phyloP scores from a whole-genome alignment of 2,797 vertebrate genomes.

The Sarcophilus harrisii region DNA sequence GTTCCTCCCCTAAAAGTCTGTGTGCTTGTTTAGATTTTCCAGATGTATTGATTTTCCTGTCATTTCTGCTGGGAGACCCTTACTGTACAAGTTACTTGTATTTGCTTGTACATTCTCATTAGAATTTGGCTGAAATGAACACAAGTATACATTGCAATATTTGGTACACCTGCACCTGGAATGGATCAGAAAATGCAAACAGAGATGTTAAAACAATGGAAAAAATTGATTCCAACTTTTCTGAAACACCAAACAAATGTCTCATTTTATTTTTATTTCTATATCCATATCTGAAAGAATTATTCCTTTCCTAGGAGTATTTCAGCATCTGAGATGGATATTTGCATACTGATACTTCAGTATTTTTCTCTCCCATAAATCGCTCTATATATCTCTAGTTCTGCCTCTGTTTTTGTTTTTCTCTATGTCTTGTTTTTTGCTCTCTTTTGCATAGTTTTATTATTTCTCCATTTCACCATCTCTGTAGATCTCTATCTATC shows the following conservation, averaged over 20 bases:
- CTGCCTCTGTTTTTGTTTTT: not conserved
- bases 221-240: conserved; percentile 8
- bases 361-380: not conserved
- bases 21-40: not conserved
- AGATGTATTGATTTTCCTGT: not conserved
- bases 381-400: not conserved
- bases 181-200: conserved; percentile 8
- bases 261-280: not conserved
- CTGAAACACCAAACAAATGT: not conserved
- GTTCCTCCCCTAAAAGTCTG: not conserved
- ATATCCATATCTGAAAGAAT: not conserved
- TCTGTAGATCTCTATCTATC: not conserved
- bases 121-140: not conserved
- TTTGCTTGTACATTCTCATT: not conserved
- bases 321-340: not conserved
- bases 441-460: not conserved
- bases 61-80: not conserved
- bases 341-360: not conserved
- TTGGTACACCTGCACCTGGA: not conserved
- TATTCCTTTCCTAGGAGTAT: not conserved
- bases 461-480: not conserved
- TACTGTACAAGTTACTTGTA: not conserved
- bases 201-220: conserved; percentile 9
- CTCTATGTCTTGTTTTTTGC: not conserved
- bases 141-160: not conserved